These are phyloP conservation scores for Ormyrus nitidulus DNA, from an alignment of 2,888 invertebrate species.

Conservation along the genomic window DNA sequence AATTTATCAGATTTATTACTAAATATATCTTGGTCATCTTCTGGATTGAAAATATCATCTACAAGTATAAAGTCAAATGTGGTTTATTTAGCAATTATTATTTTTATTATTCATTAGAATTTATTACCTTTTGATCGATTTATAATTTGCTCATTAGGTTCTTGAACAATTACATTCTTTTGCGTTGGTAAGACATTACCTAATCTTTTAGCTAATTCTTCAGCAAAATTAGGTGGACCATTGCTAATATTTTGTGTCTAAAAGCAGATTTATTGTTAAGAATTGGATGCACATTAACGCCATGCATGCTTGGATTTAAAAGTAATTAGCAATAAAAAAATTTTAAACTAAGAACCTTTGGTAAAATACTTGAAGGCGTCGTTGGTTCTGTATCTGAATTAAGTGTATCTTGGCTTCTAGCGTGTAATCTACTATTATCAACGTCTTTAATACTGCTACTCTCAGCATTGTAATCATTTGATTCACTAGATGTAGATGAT, in stretches of 20 bases:
- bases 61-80: constrained; percentile 39
- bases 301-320: neutral
- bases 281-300: neutral
- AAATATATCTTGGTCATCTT: constrained; percentile 64
- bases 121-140: constrained; percentile 67
- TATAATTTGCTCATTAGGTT: constrained; percentile 64
- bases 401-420: constrained; percentile 66
- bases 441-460: constrained; percentile 61
- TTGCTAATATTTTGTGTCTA: constrained; percentile 59
- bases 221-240: constrained; percentile 77
- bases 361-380: constrained; percentile 66
- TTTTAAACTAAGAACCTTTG: constrained; percentile 59
- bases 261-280: constrained; percentile 30
- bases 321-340: constrained; percentile 1
- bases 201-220: constrained; percentile 80
- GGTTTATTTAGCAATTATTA: neutral
- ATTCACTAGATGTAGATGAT: constrained; percentile 68
- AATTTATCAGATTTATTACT: constrained; percentile 64
- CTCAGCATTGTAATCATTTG: constrained; percentile 65
- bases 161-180: constrained; percentile 74
- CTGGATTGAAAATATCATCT: constrained; percentile 69
- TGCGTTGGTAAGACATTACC: constrained; percentile 76
- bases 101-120: constrained; percentile 2
- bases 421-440: constrained; percentile 63
- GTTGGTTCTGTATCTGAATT: constrained; percentile 67